Percentiles rank a stretch among this genome's conserved stretches.
phyloP scores from a whole-genome alignment of 2,888 invertebrate genomes.

The Sarcophaga carnaria region DNA sequence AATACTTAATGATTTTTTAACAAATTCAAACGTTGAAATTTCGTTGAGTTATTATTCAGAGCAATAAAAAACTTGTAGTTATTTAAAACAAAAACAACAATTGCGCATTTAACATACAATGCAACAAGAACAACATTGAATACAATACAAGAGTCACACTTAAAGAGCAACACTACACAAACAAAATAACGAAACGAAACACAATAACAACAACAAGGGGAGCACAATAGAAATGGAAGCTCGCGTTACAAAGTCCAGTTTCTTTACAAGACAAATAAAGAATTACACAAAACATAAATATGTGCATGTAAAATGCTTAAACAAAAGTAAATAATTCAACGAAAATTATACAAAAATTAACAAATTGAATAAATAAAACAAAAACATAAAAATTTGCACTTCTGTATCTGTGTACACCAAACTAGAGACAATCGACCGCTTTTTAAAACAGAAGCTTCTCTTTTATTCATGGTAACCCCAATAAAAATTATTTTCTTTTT shows the following conservation, averaged over 20 bases:
- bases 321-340: background rate
- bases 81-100: constrained; percentile 42
- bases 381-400: constrained; percentile 1
- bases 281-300: background rate
- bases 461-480: constrained; percentile 34
- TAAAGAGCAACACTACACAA: constrained; percentile 23
- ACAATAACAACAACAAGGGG: constrained; percentile 26
- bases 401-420: background rate
- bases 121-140: constrained; percentile 19
- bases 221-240: constrained; percentile 21
- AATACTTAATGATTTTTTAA: too few species aligned
- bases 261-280: constrained; percentile 1
- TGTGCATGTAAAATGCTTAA: background rate
- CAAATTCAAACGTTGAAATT: too few species aligned
- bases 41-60: too few species aligned
- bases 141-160: constrained; percentile 13
- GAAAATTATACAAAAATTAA: background rate
- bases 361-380: background rate
- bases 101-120: constrained; percentile 45
- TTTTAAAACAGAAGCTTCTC: background rate
- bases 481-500: constrained; percentile 32
- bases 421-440: constrained; percentile 11
- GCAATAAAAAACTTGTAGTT: constrained; percentile 16
- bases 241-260: constrained; percentile 63
- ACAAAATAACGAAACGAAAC: background rate